These are phyloP conservation scores for Penaeus monodon DNA, from an alignment of 2,888 invertebrate genomes.

Conservation along the genomic window DNA sequence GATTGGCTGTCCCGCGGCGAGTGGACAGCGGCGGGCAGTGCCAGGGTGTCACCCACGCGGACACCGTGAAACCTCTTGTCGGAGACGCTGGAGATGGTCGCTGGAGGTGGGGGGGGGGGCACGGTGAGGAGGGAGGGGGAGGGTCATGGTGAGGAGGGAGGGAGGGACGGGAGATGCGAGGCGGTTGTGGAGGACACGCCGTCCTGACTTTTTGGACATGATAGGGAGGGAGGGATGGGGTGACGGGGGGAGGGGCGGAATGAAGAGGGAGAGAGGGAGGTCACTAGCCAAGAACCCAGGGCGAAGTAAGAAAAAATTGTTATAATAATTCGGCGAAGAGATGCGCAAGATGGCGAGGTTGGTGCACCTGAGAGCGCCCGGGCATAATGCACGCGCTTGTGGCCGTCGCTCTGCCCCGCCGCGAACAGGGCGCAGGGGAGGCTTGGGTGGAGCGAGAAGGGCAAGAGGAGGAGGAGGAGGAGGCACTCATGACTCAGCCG, in stretches of 20 bases:
- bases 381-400: too few species aligned
- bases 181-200: too few species aligned
- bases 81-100: conserved; percentile 36
- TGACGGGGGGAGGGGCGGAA: not conserved
- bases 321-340: too few species aligned
- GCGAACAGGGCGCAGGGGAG: not conserved
- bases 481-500: conserved; percentile 39
- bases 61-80: conserved; percentile 60
- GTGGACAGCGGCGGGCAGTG: conserved; percentile 56
- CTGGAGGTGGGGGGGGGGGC: not conserved
- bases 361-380: too few species aligned
- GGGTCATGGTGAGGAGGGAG: not conserved
- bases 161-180: not conserved
- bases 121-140: not conserved
- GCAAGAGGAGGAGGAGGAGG: not conserved
- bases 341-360: too few species aligned
- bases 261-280: too few species aligned
- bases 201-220: not conserved
- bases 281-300: too few species aligned
- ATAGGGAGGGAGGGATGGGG: conserved; percentile 4
- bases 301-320: too few species aligned
- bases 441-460: not conserved
- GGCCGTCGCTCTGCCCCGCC: not conserved
- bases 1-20: conserved; percentile 57
- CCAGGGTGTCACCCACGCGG: conserved; percentile 51